Base-by-base conservation (phyloP, 2,113 vertebrate species). In the Sebastes schlegelii region DNA sequence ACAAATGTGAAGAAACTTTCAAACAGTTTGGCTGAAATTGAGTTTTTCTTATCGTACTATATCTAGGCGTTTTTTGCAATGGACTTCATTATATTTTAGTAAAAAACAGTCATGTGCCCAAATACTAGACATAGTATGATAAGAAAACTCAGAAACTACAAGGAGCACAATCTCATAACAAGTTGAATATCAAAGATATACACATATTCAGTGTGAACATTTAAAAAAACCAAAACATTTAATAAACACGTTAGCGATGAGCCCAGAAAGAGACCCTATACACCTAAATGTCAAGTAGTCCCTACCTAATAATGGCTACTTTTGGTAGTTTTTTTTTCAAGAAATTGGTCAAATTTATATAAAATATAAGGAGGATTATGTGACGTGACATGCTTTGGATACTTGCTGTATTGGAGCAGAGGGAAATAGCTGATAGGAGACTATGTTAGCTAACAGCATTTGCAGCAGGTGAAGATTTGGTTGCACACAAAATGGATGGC, bases 381-480 rank as follows among this genome's bases (percentile, higher is more conserved):
- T 46, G 52, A 46, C 52, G 67, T 57, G 4, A 8, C 11, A 43
- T 52, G n/a, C 8, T 34, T 5, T 13, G 58, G 9, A n/a, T 74
- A 26, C 55, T 23, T 45, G 40, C 52, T 70, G 34, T 19, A 23
- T n/a, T 14, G n/a, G 40, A 58, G 43, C 23, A 40, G 62, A 23
- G n/a, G 7, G 11, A 72, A 57, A 12, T 58, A 13, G 46, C 8
- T 19, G 46, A 52, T 8, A 7, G 2, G 10, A 66, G 62, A 66
- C 14, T 8, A 19, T 26, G 26, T 45, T 40, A 42, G 43, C 26
- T 61, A 40, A 61, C 34, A 43, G n/a, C 13, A 63, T 52, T n/a
- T 55, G 49, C 64, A 52, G 71, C 72, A 55, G 26, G 26, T 60
- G 19, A 80, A 65, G 40, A 51, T 64, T 16, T 58, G 16, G 52